Evolutionary conservation across 2,113 vertebrate species (phyloP).

Genomic region (Montifringilla adamsi): DNA sequence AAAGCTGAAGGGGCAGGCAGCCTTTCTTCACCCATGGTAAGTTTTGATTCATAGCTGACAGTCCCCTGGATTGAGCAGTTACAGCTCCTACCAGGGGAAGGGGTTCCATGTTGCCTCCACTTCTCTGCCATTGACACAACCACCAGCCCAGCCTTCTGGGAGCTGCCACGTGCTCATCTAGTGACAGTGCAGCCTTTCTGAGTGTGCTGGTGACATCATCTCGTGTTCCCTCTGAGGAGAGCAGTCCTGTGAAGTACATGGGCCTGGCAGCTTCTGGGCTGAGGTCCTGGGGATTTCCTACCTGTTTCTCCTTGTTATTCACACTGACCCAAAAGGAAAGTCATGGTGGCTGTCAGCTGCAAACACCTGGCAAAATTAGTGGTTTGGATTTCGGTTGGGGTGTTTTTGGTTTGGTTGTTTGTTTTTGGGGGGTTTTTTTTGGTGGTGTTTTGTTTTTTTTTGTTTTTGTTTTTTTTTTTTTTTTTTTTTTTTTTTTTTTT

Average conservation of each 20-base stretch:
- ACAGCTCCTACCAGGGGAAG: background rate
- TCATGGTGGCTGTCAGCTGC: background rate
- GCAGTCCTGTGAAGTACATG: accelerated
- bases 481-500: background rate
- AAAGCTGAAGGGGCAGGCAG: background rate
- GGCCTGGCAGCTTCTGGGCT: background rate
- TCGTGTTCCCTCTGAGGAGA: accelerated
- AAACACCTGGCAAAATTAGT: background rate
- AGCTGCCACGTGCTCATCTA: background rate
- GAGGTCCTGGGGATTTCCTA: background rate
- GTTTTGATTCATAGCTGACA: background rate
- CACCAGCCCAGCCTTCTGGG: background rate
- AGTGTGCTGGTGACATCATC: background rate
- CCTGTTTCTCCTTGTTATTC: background rate
- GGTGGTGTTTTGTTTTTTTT: too few species aligned
- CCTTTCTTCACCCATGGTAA: background rate
- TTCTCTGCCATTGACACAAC: background rate
- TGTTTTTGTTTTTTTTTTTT: background rate
- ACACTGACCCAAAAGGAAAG: background rate
- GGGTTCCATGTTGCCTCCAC: background rate
- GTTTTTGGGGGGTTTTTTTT: too few species aligned
- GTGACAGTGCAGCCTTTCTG: background rate
- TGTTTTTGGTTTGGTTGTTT: background rate
- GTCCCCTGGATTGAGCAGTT: background rate
- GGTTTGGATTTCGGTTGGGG: background rate